Conservation (phyloP, 1,140 invertebrate genomes). For the Colletes gigas region DNA sequence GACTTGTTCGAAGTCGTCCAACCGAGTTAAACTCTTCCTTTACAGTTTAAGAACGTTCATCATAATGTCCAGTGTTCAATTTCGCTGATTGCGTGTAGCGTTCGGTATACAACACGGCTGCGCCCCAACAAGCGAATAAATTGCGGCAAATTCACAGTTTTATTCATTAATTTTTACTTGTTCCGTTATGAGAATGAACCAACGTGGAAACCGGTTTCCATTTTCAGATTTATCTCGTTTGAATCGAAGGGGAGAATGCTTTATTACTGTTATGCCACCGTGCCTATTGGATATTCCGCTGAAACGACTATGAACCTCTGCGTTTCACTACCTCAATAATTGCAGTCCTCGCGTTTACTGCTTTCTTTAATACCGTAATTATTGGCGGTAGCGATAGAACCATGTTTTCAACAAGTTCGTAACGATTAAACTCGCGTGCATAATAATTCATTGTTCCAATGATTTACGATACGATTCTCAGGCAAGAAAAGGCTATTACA, state of each 20-base stretch:
- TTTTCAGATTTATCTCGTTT: neutral
- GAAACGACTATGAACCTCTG: neutral
- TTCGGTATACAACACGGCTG: neutral
- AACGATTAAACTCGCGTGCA: too few relatives aligned
- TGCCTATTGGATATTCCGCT: too few relatives aligned
- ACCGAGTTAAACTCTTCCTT: neutral
- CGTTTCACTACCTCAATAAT: neutral
- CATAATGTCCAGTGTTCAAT: neutral
- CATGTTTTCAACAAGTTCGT: too few relatives aligned
- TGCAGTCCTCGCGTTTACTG: neutral
- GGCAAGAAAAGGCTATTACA: neutral
- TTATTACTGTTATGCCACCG: conserved; percentile 1
- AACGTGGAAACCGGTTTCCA: conserved; percentile 7
- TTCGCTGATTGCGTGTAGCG: neutral
- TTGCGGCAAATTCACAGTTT: neutral
- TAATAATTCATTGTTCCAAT: too few relatives aligned
- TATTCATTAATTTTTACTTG: conserved; percentile 7
- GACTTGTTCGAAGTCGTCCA: neutral
- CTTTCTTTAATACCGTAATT: neutral
- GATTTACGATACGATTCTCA: neutral
- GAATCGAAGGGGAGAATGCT: neutral
- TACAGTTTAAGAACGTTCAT: too few relatives aligned
- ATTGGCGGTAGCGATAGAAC: neutral
- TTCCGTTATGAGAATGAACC: neutral
- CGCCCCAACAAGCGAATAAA: neutral